These are phyloP conservation scores for Invenusta paracnida DNA, from an alignment of 2,888 invertebrate genomes.

Conservation along the genomic window DNA sequence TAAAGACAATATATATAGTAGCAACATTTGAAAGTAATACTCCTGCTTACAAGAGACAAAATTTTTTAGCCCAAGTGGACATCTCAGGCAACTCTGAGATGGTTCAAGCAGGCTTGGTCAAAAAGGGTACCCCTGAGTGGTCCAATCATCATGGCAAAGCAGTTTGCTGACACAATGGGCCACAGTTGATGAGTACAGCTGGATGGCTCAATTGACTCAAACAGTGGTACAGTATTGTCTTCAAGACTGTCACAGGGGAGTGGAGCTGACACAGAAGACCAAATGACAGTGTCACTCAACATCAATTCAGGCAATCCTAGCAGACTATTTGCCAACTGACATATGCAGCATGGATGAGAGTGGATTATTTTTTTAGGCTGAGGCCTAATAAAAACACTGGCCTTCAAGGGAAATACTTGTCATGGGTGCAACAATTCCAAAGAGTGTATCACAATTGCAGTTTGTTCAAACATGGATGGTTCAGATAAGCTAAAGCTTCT, in stretches of 20 bases:
- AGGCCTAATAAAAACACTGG: neutral
- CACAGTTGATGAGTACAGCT: neutral
- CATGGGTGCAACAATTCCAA: neutral
- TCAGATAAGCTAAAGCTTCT: neutral
- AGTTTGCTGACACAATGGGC: neutral
- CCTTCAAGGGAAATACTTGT: neutral
- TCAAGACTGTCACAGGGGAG: neutral
- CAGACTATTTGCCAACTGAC: neutral
- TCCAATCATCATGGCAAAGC: neutral
- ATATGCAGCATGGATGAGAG: neutral
- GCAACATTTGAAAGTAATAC: too few relatives aligned
- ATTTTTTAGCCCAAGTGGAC: neutral
- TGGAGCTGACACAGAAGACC: neutral
- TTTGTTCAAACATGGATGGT: neutral
- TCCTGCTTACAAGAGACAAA: neutral
- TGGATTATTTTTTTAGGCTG: neutral
- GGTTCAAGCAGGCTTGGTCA: neutral
- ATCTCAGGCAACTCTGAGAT: neutral
- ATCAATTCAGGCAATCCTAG: neutral
- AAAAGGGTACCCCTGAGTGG: neutral
- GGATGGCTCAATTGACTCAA: slow-evolving; percentile 1
- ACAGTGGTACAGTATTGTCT: slow-evolving; percentile 4
- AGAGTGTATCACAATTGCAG: neutral
- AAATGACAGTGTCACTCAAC: neutral
- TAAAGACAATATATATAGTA: neutral